Evolutionary conservation across 2,888 invertebrate species (phyloP).

Genomic region (Phyto melanocephala): DNA sequence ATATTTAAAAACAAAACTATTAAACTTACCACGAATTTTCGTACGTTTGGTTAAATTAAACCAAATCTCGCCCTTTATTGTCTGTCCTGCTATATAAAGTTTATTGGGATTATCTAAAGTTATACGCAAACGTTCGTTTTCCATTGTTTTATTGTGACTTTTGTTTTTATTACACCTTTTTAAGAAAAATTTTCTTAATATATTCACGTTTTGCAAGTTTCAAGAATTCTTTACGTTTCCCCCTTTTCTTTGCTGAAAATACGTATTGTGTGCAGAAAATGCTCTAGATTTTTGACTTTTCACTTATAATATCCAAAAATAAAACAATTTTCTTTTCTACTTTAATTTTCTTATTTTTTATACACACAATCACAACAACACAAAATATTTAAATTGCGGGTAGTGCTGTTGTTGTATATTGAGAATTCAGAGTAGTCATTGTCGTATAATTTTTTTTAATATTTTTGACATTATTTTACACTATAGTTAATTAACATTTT

Average conservation of each 20-base stretch:
- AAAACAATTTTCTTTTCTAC: conserved; percentile 47
- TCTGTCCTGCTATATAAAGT: conserved; percentile 76
- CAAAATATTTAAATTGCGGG: conserved; percentile 21
- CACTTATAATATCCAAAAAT: conserved; percentile 63
- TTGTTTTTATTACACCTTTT: conserved; percentile 34
- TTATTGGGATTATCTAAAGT: conserved; percentile 76
- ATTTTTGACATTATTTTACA: conserved; percentile 2
- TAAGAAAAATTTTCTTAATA: conserved; percentile 21
- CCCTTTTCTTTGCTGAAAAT: conserved; percentile 1
- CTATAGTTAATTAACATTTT: conserved; percentile 14
- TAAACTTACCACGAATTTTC: conserved; percentile 76
- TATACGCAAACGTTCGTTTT: conserved; percentile 76
- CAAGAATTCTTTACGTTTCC: conserved; percentile 17
- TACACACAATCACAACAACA: conserved; percentile 35
- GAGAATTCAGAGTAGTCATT: conserved; percentile 21
- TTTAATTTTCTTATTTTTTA: not conserved
- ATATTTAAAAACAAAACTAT: not conserved
- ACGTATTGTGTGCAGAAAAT: no score
- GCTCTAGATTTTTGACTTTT: conserved; percentile 48
- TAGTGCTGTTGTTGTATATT: not conserved
- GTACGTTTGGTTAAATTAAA: conserved; percentile 77
- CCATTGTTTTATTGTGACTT: conserved; percentile 68
- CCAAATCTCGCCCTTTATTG: conserved; percentile 76
- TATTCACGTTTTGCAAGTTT: conserved; percentile 39
- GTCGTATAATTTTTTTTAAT: not conserved